Base-by-base conservation (phyloP, 1,140 invertebrate genomes). In the Platyscapa corneri region DNA sequence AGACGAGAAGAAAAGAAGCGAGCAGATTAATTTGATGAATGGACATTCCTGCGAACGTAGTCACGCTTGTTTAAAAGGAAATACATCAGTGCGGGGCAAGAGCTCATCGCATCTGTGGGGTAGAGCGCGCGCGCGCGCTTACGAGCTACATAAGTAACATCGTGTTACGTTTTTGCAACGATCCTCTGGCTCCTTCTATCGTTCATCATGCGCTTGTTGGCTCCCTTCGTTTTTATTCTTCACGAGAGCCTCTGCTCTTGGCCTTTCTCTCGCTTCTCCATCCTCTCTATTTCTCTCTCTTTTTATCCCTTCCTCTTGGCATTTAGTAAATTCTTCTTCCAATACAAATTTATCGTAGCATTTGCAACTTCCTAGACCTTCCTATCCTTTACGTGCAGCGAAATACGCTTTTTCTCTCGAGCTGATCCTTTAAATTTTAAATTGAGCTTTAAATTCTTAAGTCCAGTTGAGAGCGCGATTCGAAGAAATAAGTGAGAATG, bases 101-200 rank as follows among this genome's bases (percentile, higher is more conserved):
- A 37, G 60, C 42, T 49, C 75, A 53, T 49, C 76, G 76, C 53
- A 46, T 78, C 32, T 39, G 32, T 78, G 53, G 46, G 53, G 18
- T 37, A 60, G 53, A 74, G 75, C 16, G 5, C 32, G 77, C 42
- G 5, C 30, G 85, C 46, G 76, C 53, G 84, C 84, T 80, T 70
- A 56, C 86, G 64, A 39, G 72, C 82, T 56, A 84, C 72, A 88
- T 85, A 83, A 79, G 85, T 86, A 85, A 87, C 85, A 81, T 82
- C 86, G 87, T 86, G 87, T 88, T 85, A 80, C 56, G 85, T 89
- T 89, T 89, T 89, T 89, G 84, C 87, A 70, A 74, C 76, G 82
- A 85, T 87, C 85, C 86, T 77, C 82, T 74, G 79, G 67, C 74
- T 75, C 76, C 32, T 56, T 78, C 46, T 85, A 86, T 88, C 88